These are phyloP conservation scores for Trichogramma dendrolimi DNA, from an alignment of 2,888 invertebrate species.

Conservation along the genomic window DNA sequence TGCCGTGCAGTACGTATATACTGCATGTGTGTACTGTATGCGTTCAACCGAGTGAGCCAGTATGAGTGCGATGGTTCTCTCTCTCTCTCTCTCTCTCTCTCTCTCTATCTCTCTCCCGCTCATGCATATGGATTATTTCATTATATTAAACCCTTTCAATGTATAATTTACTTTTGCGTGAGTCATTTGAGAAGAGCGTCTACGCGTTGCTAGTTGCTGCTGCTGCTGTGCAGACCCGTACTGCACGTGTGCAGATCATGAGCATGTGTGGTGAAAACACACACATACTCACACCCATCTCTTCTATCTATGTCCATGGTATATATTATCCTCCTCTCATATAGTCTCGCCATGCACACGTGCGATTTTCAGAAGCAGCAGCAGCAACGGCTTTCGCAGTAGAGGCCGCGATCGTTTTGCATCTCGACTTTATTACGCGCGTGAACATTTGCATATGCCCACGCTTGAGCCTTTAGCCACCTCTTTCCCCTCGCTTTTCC, in stretches of 20 bases:
- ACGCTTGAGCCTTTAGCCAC: no score
- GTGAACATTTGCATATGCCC: no score
- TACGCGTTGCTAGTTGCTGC: slow-evolving; percentile 28
- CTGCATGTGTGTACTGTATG: no score
- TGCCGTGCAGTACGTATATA: no score
- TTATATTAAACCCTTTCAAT: slow-evolving; percentile 66
- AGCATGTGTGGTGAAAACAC: slow-evolving; percentile 22
- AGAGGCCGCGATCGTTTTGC: slow-evolving; percentile 36
- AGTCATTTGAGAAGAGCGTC: slow-evolving; percentile 57
- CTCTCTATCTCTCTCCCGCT: slow-evolving; percentile 40
- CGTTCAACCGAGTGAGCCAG: no score
- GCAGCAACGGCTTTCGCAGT: slow-evolving; percentile 12
- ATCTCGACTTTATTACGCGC: slow-evolving; percentile 44
- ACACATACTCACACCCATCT: slow-evolving; percentile 14
- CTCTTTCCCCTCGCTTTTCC: slow-evolving; percentile 5
- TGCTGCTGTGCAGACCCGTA: slow-evolving; percentile 38
- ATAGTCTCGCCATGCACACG: slow-evolving; percentile 27
- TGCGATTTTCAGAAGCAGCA: slow-evolving; percentile 43
- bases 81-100: no score
- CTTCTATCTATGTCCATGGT: slow-evolving; percentile 30
- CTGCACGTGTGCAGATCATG: slow-evolving; percentile 26
- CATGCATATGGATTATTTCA: slow-evolving; percentile 66
- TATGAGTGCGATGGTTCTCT: slow-evolving; percentile 22
- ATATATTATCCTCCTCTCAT: slow-evolving; percentile 37
- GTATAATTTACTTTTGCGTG: slow-evolving; percentile 66